Evolutionary conservation across 2,797 vertebrate species (phyloP).

Genomic region (Microcaecilia unicolor): DNA sequence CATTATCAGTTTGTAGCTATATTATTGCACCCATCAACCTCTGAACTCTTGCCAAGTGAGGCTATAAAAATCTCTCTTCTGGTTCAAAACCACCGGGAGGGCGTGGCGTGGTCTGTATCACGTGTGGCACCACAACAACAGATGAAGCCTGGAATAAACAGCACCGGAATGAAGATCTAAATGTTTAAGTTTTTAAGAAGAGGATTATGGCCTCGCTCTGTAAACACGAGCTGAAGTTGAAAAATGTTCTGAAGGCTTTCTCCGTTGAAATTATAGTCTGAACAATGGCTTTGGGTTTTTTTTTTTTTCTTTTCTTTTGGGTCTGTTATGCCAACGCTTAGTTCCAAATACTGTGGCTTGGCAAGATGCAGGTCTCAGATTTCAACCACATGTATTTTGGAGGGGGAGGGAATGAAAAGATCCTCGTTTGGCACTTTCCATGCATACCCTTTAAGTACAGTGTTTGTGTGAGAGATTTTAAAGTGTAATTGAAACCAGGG

Average conservation of each 20-base stretch:
- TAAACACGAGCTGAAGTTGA: slow-evolving; percentile 33
- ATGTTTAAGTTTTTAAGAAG: slow-evolving; percentile 27
- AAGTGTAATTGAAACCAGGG: slow-evolving; percentile 70
- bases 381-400: slow-evolving; percentile 92
- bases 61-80: no score
- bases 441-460: slow-evolving; percentile 75
- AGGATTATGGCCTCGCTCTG: slow-evolving; percentile 35
- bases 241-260: slow-evolving; percentile 46
- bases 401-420: slow-evolving; percentile 85
- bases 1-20: no score
- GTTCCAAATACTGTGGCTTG: slow-evolving; percentile 81
- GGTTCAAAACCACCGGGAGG: no score
- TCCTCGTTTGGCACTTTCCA: slow-evolving; percentile 68
- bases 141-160: slow-evolving; percentile 29
- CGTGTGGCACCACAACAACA: no score
- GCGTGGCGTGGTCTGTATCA: no score
- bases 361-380: slow-evolving; percentile 74
- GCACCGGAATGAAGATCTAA: slow-evolving; percentile 9
- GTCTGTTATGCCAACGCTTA: slow-evolving; percentile 66
- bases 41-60: no score
- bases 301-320: no score
- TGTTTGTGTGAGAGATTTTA: slow-evolving; percentile 62
- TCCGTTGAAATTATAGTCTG: slow-evolving; percentile 49
- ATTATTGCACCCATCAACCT: no score
- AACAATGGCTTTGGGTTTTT: slow-evolving; percentile 83